Evolutionary conservation across 1,140 invertebrate genomes (phyloP), one percentile per base, ranked within the genome.

Genomic region (Zophobas atratus): DNA sequence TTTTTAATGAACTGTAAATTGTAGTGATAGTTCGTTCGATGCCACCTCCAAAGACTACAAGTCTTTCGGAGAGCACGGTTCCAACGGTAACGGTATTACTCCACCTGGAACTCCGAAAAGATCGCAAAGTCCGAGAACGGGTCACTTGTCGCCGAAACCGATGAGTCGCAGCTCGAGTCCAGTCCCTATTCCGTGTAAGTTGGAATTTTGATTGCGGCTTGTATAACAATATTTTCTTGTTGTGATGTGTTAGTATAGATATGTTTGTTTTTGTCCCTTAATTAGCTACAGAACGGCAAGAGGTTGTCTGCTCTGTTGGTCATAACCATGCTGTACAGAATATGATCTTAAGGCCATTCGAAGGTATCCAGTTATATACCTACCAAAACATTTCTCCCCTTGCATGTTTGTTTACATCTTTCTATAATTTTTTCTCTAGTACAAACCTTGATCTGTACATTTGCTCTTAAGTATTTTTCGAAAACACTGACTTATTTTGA

Each of bases 11-110:
- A 20, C 20, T 20, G 20, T 20, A 20, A 20, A 20, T 8, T 57
- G n/a, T 56, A 75, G 55, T 41, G 55, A 75, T 20, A 39, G 20
- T 32, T 38, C 57, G n/a, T 67, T n/a, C 49, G 49, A 51, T 51
- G 20, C 20, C 2, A n/a, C 49, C 3, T 51, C 49, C 2, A 51
- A 51, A 20, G 49, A 46, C 6, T 8, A 46, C 43, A 46, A 46
- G 43, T 46, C n/a, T 2, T 60, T 8, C 1, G 36, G 35, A 60
- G 56, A 67, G 39, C 39, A 43, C 81, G 86, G 93, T 78, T 90
- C 91, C 4, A 95, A 95, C 87, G 94, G 93, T 34, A 96, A 95
- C 86, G 93, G 92, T 32, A 90, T 90, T 0, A 94, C 93, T 46
- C 92, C 93, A 48, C 90, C 92, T 1, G 92, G 92, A 49, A 93